Conservation (phyloP, 2,113 vertebrate species). For the Dunckerocampus dactyliophorus region DNA sequence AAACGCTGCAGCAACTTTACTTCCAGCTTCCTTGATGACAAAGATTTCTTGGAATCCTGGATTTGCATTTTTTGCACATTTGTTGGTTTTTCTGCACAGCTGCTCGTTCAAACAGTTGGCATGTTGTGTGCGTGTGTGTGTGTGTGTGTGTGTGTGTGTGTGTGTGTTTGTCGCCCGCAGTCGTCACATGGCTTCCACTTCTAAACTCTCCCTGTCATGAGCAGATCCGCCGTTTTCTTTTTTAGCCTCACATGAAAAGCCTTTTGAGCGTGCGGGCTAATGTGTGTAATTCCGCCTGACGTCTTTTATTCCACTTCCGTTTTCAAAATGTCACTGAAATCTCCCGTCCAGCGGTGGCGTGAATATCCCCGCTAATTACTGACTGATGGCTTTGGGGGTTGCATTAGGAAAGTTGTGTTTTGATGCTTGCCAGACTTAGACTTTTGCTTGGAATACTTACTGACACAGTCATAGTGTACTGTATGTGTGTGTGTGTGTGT, state of each 20-base stretch:
- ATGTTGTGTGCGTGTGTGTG: slow-evolving; percentile 33
- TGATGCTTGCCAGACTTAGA: not conserved
- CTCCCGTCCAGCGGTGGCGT: slow-evolving; percentile 10
- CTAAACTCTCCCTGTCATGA: not conserved
- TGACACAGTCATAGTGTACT: slow-evolving; percentile 19
- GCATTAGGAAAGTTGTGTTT: slow-evolving; percentile 12
- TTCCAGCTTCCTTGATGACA: slow-evolving; percentile 31
- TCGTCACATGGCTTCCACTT: slow-evolving; percentile 66
- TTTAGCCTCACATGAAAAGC: slow-evolving; percentile 63
- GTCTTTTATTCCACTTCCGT: slow-evolving; percentile 61
- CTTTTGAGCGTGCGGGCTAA: slow-evolving; percentile 54
- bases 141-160: slow-evolving; percentile 51
- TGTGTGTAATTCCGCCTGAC: slow-evolving; percentile 71
- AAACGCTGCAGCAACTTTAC: slow-evolving; percentile 63
- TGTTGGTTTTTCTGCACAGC: slow-evolving; percentile 41
- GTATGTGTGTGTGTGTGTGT: too few relatives aligned
- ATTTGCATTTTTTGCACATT: slow-evolving; percentile 39
- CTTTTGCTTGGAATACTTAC: slow-evolving; percentile 20
- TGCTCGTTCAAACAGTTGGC: slow-evolving; percentile 57
- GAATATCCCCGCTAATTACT: slow-evolving; percentile 65
- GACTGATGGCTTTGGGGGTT: slow-evolving; percentile 32
- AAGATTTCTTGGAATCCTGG: slow-evolving; percentile 42
- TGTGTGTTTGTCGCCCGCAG: slow-evolving; percentile 38
- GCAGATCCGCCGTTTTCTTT: too few relatives aligned
- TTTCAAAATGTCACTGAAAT: slow-evolving; percentile 57